These are phyloP conservation scores for Boulengeromyrus knoepffleri DNA, from an alignment of 2,113 vertebrate genomes.

Conservation along the genomic window DNA sequence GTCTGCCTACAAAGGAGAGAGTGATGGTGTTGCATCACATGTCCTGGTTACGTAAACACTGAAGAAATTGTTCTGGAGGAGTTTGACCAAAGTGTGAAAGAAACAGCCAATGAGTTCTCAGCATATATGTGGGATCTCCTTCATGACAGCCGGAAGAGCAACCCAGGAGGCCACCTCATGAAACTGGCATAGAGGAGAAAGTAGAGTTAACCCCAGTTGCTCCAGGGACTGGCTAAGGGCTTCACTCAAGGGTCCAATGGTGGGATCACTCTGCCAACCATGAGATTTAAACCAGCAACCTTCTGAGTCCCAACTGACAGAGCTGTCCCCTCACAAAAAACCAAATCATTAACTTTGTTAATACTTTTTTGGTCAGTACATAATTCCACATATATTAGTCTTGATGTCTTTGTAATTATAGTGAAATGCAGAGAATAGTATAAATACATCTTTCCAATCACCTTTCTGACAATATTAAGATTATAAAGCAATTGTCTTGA, in stretches of 20 bases:
- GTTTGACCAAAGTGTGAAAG: neutral
- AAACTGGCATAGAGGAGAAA: neutral
- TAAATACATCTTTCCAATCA: neutral
- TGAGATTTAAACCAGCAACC: no score
- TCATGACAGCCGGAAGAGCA: neutral
- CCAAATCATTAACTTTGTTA: neutral
- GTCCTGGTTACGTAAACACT: neutral
- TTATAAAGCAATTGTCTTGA: neutral
- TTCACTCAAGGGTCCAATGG: neutral
- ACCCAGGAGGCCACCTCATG: neutral
- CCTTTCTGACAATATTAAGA: neutral
- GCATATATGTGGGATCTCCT: neutral
- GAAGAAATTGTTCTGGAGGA: no score
- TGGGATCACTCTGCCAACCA: neutral
- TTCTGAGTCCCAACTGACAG: neutral
- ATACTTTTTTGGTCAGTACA: neutral
- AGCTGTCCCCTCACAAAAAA: neutral
- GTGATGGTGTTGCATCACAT: neutral
- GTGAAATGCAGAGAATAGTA: neutral
- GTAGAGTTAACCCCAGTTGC: no score
- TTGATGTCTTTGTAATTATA: neutral
- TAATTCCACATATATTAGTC: neutral
- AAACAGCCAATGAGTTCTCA: neutral
- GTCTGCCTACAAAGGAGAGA: neutral
- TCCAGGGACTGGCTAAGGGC: neutral